These are phyloP conservation scores for Drosophila prosaltans DNA, from an alignment of 1,140 invertebrate species.

Conservation along the genomic window DNA sequence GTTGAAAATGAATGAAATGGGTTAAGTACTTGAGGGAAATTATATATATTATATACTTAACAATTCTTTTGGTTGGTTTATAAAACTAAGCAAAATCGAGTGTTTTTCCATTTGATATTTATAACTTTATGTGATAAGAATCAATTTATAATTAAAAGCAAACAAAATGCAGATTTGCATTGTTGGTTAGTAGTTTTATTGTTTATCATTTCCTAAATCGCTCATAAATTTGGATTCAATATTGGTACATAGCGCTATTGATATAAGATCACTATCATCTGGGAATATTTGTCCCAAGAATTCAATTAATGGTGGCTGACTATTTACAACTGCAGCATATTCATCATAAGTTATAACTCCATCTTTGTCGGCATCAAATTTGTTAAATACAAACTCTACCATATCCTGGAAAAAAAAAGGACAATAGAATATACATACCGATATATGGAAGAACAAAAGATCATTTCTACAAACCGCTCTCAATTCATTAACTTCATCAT, in stretches of 20 bases:
- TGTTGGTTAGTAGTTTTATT: too few species aligned
- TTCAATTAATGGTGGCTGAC: constrained; percentile 89
- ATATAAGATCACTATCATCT: constrained; percentile 45
- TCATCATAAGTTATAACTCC: constrained; percentile 90
- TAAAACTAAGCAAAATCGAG: too few species aligned
- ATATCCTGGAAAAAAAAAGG: constrained; percentile 85
- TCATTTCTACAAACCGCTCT: constrained; percentile 48
- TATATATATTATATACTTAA: too few species aligned
- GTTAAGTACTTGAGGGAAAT: too few species aligned
- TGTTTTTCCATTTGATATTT: too few species aligned
- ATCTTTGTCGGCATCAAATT: constrained; percentile 91
- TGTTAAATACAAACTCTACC: constrained; percentile 91
- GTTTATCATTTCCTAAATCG: too few species aligned
- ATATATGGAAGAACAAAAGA: too few species aligned
- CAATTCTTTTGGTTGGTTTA: too few species aligned
- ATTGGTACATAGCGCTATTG: constrained; percentile 65
- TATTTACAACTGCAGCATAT: constrained; percentile 87
- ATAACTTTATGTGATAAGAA: too few species aligned
- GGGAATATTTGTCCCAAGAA: constrained; percentile 92
- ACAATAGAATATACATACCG: background rate
- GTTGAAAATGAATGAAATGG: background rate
- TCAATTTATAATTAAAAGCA: too few species aligned
- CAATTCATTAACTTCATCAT: constrained; percentile 73
- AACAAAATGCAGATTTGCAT: too few species aligned
- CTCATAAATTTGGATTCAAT: constrained; percentile 40